Evolutionary conservation across 2,113 vertebrate genomes (phyloP).

Genomic region (Pterocles gutturalis): DNA sequence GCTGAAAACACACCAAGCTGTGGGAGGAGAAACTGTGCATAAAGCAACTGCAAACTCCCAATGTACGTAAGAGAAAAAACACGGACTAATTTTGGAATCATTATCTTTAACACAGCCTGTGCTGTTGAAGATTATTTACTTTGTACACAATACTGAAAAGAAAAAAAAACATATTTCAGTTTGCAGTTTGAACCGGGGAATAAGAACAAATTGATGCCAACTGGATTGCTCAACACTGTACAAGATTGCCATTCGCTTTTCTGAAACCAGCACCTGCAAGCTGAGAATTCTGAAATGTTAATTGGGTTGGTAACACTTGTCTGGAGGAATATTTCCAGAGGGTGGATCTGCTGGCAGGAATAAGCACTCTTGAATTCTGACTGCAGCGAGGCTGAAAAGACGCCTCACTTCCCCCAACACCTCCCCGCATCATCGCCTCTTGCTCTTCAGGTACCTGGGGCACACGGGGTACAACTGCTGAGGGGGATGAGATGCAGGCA

Average conservation of each 20-base stretch:
- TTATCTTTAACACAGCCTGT: background rate
- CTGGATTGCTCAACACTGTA: background rate
- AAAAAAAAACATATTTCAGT: background rate
- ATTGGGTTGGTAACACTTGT: background rate
- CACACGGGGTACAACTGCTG: background rate
- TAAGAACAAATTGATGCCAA: constrained; percentile 21
- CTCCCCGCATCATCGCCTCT: background rate
- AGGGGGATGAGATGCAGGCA: background rate
- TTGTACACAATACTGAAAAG: background rate
- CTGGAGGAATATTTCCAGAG: background rate
- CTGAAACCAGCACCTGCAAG: constrained; percentile 48
- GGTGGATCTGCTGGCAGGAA: background rate
- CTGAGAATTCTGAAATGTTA: constrained; percentile 36
- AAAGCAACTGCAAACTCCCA: background rate
- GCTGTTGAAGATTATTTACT: constrained; percentile 1
- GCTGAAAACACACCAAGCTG: background rate
- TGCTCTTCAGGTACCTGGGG: background rate
- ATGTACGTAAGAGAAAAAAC: background rate
- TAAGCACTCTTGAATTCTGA: background rate
- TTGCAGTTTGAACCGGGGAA: background rate
- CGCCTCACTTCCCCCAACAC: background rate
- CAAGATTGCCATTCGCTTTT: background rate
- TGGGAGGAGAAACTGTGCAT: background rate
- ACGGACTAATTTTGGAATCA: background rate
- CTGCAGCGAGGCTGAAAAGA: background rate